A percentile compares a stretch with the other conserved stretches of the same genome.
Conservation (phyloP, 1,140 invertebrate genomes). For the Notospermus geniculatus region DNA sequence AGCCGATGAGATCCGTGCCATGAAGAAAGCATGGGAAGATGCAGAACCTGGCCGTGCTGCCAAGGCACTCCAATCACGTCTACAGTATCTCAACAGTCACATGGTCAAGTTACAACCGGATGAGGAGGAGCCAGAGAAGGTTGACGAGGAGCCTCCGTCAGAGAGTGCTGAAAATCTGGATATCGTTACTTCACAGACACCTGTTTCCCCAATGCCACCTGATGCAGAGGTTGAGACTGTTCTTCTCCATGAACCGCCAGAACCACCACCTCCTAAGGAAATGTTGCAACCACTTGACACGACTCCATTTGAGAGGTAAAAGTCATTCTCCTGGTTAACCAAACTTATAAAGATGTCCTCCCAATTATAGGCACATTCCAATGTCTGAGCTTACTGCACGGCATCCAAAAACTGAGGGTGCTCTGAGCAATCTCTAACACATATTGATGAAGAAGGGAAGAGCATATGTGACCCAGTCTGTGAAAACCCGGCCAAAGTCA, state of each 20-base stretch:
- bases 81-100: slow-evolving; percentile 49
- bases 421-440: too few relatives aligned
- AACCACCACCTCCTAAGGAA: slow-evolving; percentile 41
- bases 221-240: slow-evolving; percentile 35
- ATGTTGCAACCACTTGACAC: slow-evolving; percentile 47
- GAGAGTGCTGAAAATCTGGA: slow-evolving; percentile 28
- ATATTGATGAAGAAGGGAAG: too few relatives aligned
- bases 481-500: too few relatives aligned
- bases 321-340: too few relatives aligned
- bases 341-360: too few relatives aligned
- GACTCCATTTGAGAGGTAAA: slow-evolving; percentile 48
- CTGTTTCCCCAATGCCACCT: slow-evolving; percentile 22
- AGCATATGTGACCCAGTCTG: too few relatives aligned
- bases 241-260: slow-evolving; percentile 44
- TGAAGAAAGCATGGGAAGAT: slow-evolving; percentile 56
- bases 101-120: slow-evolving; percentile 39
- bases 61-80: slow-evolving; percentile 50
- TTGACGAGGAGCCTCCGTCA: slow-evolving; percentile 13
- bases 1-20: slow-evolving; percentile 51
- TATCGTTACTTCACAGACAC: slow-evolving; percentile 32
- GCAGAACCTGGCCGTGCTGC: slow-evolving; percentile 52
- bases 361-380: too few relatives aligned
- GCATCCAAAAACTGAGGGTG: too few relatives aligned
- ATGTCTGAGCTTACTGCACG: too few relatives aligned
- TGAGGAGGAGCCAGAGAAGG: slow-evolving; percentile 9